Evolutionary conservation across 2,888 invertebrate genomes (phyloP), one percentile per base, ranked within the genome.

Genomic region (Drosophila paracracens): DNA sequence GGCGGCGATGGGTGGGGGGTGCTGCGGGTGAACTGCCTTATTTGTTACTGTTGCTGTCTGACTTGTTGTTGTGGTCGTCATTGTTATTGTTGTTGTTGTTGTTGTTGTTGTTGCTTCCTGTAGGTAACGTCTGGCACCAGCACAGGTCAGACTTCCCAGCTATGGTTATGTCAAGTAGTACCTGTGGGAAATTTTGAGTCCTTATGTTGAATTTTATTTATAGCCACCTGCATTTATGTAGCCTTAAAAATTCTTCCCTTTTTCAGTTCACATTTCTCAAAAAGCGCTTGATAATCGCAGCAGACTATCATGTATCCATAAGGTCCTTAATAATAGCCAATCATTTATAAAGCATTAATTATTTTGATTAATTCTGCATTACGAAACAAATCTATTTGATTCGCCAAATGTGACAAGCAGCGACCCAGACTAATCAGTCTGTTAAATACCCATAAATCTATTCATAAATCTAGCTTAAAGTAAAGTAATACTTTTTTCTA

Each of bases 41-140:
- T 74, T 74, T 77, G 74, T 77, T 78, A 77, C 79, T 58, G 43
- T 63, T 63, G 62, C 61, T 64, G 61, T 35, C 59, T 61, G 36
- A 21, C 51, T 54, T 54, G 43, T 40, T 62, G 31, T n/a, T 25
- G n/a, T 38, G 16, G 36, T 18, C 36, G 16, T 36, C 33, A 25
- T 10, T 21, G 31, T 38, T 54, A 48, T 43, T 29, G 29, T 36
- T 66, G 48, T 27, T 67, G 33, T 58, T 52, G 58, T 33, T 58
- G 48, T 50, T 67, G 60, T 65, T 65, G 71, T 72, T 66, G 72
- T 31, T 53, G 59, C 48, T 66, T 63, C 68, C 73, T 63, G 67
- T 52, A 63, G 56, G 35, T 46, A 25, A 33, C 57, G 43, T 76
- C 72, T 63, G 38, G 61, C 68, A 38, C 6, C 62, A 50, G 50